These are phyloP conservation scores for Plectus sambesii DNA, from an alignment of 1,140 invertebrate genomes.

Conservation along the genomic window DNA sequence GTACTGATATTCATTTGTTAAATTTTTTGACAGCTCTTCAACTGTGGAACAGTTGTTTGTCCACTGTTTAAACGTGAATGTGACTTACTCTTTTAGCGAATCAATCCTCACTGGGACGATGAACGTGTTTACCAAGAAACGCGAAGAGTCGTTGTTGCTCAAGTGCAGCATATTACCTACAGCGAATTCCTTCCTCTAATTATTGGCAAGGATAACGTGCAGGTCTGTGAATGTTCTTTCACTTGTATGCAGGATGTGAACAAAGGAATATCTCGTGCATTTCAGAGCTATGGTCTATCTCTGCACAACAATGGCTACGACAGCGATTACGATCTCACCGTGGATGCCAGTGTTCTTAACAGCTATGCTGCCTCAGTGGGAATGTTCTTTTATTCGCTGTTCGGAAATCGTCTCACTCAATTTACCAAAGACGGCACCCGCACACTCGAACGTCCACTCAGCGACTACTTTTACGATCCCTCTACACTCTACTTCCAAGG, in stretches of 20 bases:
- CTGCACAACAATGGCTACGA: constrained; percentile 31
- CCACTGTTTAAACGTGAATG: too few species aligned
- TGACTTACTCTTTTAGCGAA: constrained; percentile 53
- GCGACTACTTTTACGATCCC: constrained; percentile 32
- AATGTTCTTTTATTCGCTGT: constrained; percentile 37
- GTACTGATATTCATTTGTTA: not conserved
- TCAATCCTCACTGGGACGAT: constrained; percentile 89
- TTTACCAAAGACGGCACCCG: constrained; percentile 15
- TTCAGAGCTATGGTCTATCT: constrained; percentile 25
- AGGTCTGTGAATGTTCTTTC: constrained; percentile 4
- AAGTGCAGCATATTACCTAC: constrained; percentile 45
- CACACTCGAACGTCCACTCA: constrained; percentile 15
- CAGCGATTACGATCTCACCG: constrained; percentile 38
- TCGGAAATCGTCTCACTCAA: constrained; percentile 28
- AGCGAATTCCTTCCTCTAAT: constrained; percentile 47
- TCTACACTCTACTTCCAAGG: constrained; percentile 26
- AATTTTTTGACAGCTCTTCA: too few species aligned
- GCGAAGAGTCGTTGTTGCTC: constrained; percentile 56
- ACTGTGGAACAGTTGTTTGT: too few species aligned
- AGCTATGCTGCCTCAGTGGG: constrained; percentile 39
- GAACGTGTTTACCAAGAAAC: constrained; percentile 82
- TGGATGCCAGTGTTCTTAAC: constrained; percentile 35
- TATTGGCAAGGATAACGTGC: constrained; percentile 35
- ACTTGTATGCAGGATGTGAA: constrained; percentile 19
- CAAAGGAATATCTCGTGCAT: constrained; percentile 9